Conservation (phyloP, 2,797 vertebrate genomes). For the Argyrosomus regius region DNA sequence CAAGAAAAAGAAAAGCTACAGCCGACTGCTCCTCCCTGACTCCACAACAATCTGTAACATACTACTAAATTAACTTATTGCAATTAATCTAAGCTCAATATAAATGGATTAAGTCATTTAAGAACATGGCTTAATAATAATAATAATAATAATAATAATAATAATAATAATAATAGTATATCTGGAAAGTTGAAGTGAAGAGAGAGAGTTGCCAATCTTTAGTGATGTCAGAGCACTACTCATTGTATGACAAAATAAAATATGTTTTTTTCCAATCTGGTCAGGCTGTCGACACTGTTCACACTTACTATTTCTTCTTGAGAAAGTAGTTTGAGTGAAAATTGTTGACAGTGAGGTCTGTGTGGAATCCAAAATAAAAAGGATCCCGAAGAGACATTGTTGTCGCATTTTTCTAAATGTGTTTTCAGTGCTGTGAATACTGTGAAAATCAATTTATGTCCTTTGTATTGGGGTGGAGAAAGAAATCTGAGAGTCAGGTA, state of each 20-base stretch:
- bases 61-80: neutral
- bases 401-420: constrained; percentile 7
- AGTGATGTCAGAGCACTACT: neutral
- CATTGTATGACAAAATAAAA: neutral
- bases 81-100: neutral
- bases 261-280: neutral
- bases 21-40: neutral
- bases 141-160: neutral
- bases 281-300: neutral
- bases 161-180: neutral
- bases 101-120: neutral
- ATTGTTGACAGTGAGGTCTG: neutral
- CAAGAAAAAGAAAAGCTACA: neutral
- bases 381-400: neutral
- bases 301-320: neutral
- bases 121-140: neutral
- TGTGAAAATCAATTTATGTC: neutral
- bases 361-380: neutral
- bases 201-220: neutral
- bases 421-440: neutral
- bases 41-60: neutral
- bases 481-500: neutral
- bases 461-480: neutral
- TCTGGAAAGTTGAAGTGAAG: neutral
- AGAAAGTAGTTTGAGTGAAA: neutral